Base-by-base conservation (phyloP, 2,888 invertebrate species). In the Anagyrus pseudococci region DNA sequence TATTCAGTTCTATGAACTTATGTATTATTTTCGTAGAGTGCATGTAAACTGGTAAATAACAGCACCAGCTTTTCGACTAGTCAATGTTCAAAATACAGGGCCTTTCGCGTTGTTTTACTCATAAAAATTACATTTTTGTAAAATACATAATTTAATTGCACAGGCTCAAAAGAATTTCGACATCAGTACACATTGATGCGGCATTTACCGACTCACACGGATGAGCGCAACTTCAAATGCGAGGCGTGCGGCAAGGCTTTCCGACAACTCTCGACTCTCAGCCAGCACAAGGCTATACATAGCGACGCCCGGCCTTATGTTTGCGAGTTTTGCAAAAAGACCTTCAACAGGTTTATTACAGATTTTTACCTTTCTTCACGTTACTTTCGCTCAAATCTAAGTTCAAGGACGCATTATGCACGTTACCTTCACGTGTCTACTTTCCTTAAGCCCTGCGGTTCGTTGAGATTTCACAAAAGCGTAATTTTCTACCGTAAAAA, bases 281-380 rank as follows among this genome's bases (percentile, higher is more conserved):
- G 88, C 69, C 91, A 91, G 73, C 91, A 92, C 73, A 85, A 87
- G 52, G 90, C 90, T n/a, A 91, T 90, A 72, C 91, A 91, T 75
- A 90, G 90, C n/a, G 85, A 88, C 40, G 89, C 88, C 40, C 82
- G 91, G 46, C 91, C 91, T 0, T 90, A 90, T 73, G 83, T 88
- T 53, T 92, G 91, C 74, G 89, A 89, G 81, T 85, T 87, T 8
- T 92, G 91, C 80, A 85, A 86, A 71, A 91, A 92, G 79, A 89
- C 89, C 2, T 92, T 91, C 79, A 91, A 91, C 80, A 85, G 80
- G 80, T 81, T 55, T 20, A 50, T 62, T 59, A n/a, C n/a, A n/a
- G n/a, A 56, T 53, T 33, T 43, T n/a, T 33, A 47, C 44, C 44
- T 52, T 52, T 23, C 25, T 17, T 20, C 43, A 22, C 26, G 10